phyloP scores from a whole-genome alignment of 2,113 vertebrate species.

The Vanacampus margaritifer region DNA sequence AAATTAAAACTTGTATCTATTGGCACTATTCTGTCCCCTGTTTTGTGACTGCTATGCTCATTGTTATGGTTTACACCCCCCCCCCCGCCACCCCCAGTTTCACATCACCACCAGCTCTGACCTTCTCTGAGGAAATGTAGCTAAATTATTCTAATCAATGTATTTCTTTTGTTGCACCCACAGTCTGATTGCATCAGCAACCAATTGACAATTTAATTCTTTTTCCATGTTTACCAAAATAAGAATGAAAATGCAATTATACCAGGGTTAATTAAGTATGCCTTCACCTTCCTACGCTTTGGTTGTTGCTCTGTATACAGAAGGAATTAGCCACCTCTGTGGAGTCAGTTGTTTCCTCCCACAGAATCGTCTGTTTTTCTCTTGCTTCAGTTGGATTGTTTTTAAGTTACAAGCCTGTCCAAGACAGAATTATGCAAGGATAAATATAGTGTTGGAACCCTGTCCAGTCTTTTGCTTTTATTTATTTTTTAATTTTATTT shows the following conservation, averaged over 20 bases:
- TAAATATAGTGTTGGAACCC: constrained; percentile 15
- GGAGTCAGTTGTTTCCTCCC: constrained; percentile 36
- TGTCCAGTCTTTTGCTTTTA: constrained; percentile 6
- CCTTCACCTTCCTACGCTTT: constrained; percentile 46
- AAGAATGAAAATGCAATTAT: constrained; percentile 57
- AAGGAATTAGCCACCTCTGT: constrained; percentile 54
- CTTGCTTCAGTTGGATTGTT: constrained; percentile 30
- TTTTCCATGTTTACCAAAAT: constrained; percentile 23
- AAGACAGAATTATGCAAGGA: constrained; percentile 12
- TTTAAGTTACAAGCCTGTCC: constrained; percentile 14
- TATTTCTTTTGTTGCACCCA: constrained; percentile 15
- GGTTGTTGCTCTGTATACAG: constrained; percentile 49
- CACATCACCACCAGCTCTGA: not conserved
- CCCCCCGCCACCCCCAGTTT: not conserved
- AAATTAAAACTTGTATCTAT: not conserved
- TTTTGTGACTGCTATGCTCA: not conserved
- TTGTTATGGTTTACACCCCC: not conserved
- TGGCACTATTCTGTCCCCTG: not conserved
- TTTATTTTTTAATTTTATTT: not conserved
- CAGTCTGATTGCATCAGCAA: constrained; percentile 39
- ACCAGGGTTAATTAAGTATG: constrained; percentile 60
- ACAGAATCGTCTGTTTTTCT: constrained; percentile 33
- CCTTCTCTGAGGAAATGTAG: constrained; percentile 16
- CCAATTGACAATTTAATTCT: constrained; percentile 22
- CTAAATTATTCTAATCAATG: not conserved